Base-by-base conservation (phyloP, 2,888 invertebrate species). In the Microctonus hyperodae region DNA sequence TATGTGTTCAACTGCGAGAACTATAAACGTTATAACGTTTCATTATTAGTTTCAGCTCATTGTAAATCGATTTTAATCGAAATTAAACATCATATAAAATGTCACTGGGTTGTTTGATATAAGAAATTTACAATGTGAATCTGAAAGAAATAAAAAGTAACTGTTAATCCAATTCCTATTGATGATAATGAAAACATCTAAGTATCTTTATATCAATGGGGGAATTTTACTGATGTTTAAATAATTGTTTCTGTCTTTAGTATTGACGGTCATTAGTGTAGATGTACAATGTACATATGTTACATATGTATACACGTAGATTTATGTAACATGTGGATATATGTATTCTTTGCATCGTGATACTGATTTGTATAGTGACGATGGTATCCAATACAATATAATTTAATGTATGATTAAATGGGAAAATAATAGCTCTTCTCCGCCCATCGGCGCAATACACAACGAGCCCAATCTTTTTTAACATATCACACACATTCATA, bases 331-430 rank as follows among this genome's bases (percentile, higher is more conserved):
- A 35, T 50, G 16, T 28, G 59, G 31, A 37, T 40, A 31, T 5
- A 53, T 44, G 44, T 37, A 20, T 61, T 44, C 7, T 44, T 70
- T 63, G 68, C 40, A 50, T 20, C 20, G 31, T 51, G 51, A 61
- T 67, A 70, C 62, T 63, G 65, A 61, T 65, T 70, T 59, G 64
- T 71, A 44, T 16, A 62, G 63, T 68, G 68, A 69, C 69, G 78
- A 77, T 76, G 69, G 69, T 74, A 78, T 79, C 77, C 71, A 74
- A 75, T 68, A 71, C 57, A 40, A 40, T 55, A 67, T 70, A 70
- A 28, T 28, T n/a, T 79, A 79, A 79, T 76, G 77, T 31, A 63
- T 75, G 73, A 73, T 80, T 76, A 78, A 80, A 79, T 80, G 79
- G 71, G 76, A 79, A 79, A 78, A 80, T 80, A 80, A 80, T 80